Evolutionary conservation across 2,888 invertebrate genomes (phyloP).

Genomic region (Agrochola litura): DNA sequence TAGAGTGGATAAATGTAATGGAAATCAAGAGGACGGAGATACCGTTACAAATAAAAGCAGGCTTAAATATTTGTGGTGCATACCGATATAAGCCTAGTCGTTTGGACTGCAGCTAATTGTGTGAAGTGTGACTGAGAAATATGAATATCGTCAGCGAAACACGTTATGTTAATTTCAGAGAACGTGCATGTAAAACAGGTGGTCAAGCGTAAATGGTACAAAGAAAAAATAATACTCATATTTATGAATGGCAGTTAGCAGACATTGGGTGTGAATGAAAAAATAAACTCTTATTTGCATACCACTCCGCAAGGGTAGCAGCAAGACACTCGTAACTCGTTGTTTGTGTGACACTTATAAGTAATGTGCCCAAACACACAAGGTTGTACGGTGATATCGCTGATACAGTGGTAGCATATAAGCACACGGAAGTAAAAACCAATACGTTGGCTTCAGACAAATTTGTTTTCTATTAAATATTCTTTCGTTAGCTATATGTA

Average conservation of each 20-base stretch:
- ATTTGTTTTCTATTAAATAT: conserved; percentile 58
- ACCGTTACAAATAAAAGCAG: conserved; percentile 42
- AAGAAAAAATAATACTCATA: conserved; percentile 65
- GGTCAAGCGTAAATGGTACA: conserved; percentile 59
- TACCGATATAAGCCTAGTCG: conserved; percentile 24
- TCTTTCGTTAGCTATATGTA: conserved; percentile 41
- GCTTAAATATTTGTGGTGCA: conserved; percentile 47
- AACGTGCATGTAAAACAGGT: conserved; percentile 67
- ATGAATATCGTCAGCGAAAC: conserved; percentile 62
- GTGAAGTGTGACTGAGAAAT: conserved; percentile 56
- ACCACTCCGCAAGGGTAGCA: conserved; percentile 57
- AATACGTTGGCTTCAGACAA: conserved; percentile 62
- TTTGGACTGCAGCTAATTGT: conserved; percentile 59
- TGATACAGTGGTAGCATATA: conserved; percentile 58
- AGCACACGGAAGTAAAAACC: conserved; percentile 66
- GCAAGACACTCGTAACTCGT: conserved; percentile 60
- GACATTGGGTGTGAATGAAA: conserved; percentile 68
- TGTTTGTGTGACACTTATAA: conserved; percentile 59
- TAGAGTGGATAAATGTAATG: neutral
- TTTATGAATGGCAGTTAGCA: conserved; percentile 72
- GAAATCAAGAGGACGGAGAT: conserved; percentile 10
- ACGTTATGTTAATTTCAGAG: conserved; percentile 67
- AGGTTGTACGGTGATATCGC: conserved; percentile 59
- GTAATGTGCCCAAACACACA: conserved; percentile 56
- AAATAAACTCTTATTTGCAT: conserved; percentile 68